Percentiles rank a stretch among this genome's conserved stretches.
These are phyloP conservation scores for Theretra japonica DNA, from an alignment of 2,888 invertebrate species.

Conservation along the genomic window DNA sequence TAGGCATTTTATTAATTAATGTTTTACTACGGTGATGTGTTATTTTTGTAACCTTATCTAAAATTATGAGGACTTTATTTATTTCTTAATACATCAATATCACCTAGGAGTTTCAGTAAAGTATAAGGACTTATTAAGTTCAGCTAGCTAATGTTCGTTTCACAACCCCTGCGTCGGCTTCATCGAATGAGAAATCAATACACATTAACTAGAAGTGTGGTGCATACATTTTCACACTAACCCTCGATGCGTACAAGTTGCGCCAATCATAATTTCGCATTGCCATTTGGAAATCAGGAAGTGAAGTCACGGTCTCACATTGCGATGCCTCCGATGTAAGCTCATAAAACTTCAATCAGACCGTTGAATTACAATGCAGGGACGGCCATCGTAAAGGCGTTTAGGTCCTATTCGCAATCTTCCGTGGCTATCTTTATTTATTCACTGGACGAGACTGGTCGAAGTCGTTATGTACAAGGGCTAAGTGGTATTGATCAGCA, in stretches of 20 bases:
- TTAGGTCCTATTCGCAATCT: slow-evolving; percentile 69
- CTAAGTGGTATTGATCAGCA: neutral
- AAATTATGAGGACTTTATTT: too few species aligned
- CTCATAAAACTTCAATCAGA: slow-evolving; percentile 80
- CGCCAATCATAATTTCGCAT: slow-evolving; percentile 57
- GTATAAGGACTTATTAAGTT: too few species aligned
- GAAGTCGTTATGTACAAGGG: neutral
- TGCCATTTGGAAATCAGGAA: slow-evolving; percentile 71
- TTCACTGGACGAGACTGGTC: slow-evolving; percentile 24
- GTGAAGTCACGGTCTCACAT: slow-evolving; percentile 75
- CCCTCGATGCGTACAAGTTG: slow-evolving; percentile 37
- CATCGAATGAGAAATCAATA: slow-evolving; percentile 2
- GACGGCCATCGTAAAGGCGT: slow-evolving; percentile 64
- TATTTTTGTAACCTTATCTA: too few species aligned
- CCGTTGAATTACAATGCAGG: slow-evolving; percentile 77
- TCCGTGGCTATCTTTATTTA: slow-evolving; percentile 40
- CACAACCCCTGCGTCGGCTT: too few species aligned
- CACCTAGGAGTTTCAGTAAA: too few species aligned
- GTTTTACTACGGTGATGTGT: neutral
- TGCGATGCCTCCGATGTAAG: slow-evolving; percentile 77
- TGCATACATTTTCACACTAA: slow-evolving; percentile 35
- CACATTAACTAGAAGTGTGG: slow-evolving; percentile 1
- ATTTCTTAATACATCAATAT: too few species aligned
- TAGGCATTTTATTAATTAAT: neutral
- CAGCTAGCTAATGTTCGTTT: neutral